Conservation (phyloP, 2,888 invertebrate genomes). For the Prenolepis imparis region DNA sequence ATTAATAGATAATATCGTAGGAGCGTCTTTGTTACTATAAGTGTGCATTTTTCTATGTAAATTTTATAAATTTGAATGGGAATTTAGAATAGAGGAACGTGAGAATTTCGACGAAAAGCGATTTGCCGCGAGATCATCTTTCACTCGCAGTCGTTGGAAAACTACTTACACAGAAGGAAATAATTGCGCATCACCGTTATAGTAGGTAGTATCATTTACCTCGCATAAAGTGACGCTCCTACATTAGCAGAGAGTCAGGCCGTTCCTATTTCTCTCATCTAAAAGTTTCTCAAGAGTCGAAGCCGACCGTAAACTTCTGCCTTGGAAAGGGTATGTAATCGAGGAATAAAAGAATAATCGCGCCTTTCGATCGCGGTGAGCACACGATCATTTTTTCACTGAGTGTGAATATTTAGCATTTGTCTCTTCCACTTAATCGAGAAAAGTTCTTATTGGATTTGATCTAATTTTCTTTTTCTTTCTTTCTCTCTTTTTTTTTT, state of each 20-base stretch:
- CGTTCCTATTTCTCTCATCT: slow-evolving; percentile 39
- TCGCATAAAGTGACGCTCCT: slow-evolving; percentile 50
- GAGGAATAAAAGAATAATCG: slow-evolving; percentile 54
- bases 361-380: slow-evolving; percentile 51
- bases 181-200: slow-evolving; percentile 62
- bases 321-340: slow-evolving; percentile 50
- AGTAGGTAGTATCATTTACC: slow-evolving; percentile 58
- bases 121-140: slow-evolving; percentile 29
- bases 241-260: slow-evolving; percentile 43
- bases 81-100: slow-evolving; percentile 43
- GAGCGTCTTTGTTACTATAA: neutral
- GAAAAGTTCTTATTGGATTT: neutral
- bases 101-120: slow-evolving; percentile 23
- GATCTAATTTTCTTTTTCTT: neutral
- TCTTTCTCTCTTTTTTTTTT: slow-evolving; percentile 2
- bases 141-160: slow-evolving; percentile 45
- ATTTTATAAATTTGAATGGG: neutral
- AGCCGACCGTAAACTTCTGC: slow-evolving; percentile 48
- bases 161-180: slow-evolving; percentile 44
- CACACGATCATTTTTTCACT: slow-evolving; percentile 55
- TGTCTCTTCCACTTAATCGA: slow-evolving; percentile 10
- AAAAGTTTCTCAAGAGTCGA: slow-evolving; percentile 50
- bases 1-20: neutral
- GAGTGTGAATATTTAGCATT: slow-evolving; percentile 29
- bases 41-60: neutral